Conservation (phyloP, 1,140 invertebrate species). For the Pseudachorutes palmiensis region DNA sequence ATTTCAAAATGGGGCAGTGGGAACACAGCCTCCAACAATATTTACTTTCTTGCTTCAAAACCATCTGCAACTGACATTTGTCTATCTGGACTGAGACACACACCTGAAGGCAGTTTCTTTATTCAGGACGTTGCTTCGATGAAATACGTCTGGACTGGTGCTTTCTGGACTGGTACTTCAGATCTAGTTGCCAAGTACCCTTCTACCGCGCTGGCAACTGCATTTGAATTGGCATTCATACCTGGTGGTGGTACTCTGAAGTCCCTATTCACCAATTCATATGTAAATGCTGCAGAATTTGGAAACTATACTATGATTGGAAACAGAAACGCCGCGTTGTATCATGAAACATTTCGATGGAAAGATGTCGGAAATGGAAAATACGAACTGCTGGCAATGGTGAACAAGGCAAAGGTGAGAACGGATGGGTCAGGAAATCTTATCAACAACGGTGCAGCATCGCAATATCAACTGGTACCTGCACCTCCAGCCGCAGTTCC, state of each 20-base stretch:
- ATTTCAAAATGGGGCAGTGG: constrained; percentile 32
- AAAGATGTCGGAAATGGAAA: constrained; percentile 5
- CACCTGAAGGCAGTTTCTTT: constrained; percentile 25
- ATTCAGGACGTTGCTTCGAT: constrained; percentile 30
- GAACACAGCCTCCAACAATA: constrained; percentile 29
- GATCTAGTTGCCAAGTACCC: constrained; percentile 12
- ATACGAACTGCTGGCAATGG: constrained; percentile 25
- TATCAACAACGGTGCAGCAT: constrained; percentile 16
- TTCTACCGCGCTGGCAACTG: constrained; percentile 21
- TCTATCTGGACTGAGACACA: constrained; percentile 6
- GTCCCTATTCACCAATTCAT: constrained; percentile 1
- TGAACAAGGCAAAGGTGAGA: constrained; percentile 15
- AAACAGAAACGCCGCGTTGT: constrained; percentile 1
- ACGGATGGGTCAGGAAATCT: constrained; percentile 3
- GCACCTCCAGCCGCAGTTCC: constrained; percentile 2
- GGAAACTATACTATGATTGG: constrained; percentile 11
- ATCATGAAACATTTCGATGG: constrained; percentile 27
- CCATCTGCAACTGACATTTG: constrained; percentile 24
- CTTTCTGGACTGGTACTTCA: constrained; percentile 1
- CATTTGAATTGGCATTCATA: constrained; percentile 21
- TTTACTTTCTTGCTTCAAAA: constrained; percentile 32
- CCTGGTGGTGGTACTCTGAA: constrained; percentile 27
- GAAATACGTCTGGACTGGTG: constrained; percentile 15
- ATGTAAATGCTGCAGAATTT: constrained; percentile 16
- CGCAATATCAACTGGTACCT: constrained; percentile 13